A percentile compares a stretch with the other conserved stretches of the same genome.
These are phyloP conservation scores for Pardosa pseudoannulata DNA, from an alignment of 2,888 invertebrate species.

Conservation along the genomic window DNA sequence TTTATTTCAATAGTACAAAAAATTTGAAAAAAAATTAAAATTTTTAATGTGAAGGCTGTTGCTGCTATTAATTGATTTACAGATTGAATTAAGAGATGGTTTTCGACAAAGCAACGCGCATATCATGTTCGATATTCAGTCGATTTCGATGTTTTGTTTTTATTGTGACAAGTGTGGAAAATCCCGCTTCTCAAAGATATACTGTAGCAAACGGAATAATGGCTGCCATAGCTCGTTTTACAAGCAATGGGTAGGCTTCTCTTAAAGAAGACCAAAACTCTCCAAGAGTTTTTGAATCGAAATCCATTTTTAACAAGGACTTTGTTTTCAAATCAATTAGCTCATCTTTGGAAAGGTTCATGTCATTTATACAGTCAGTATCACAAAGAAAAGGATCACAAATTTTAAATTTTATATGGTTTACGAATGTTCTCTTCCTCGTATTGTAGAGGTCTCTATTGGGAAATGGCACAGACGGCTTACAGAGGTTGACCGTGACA, in stretches of 20 bases:
- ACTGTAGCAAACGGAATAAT: conserved; percentile 32
- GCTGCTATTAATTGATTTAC: conserved; percentile 39
- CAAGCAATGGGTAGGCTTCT: conserved; percentile 30
- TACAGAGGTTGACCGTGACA: too few relatives aligned
- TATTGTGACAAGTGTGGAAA: conserved; percentile 25
- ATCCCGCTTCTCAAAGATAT: conserved; percentile 26
- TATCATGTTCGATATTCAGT: conserved; percentile 44
- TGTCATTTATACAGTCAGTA: conserved; percentile 43
- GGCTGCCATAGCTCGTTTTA: conserved; percentile 32
- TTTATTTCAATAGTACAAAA: too few relatives aligned
- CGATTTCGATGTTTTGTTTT: conserved; percentile 20
- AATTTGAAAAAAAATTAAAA: too few relatives aligned
- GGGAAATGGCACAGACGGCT: too few relatives aligned
- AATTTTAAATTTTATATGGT: too few relatives aligned
- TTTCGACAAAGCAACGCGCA: conserved; percentile 42
- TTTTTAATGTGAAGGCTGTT: conserved; percentile 48
- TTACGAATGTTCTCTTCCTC: too few relatives aligned
- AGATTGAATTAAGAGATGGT: conserved; percentile 38
- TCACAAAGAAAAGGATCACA: conserved; percentile 48
- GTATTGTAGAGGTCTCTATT: too few relatives aligned
- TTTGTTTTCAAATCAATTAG: conserved; percentile 30
- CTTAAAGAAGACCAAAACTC: conserved; percentile 29
- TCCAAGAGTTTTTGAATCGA: background rate
- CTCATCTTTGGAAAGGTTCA: conserved; percentile 38
- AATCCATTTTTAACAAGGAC: conserved; percentile 28